Evolutionary conservation across 2,888 invertebrate species (phyloP).

Genomic region (Conops quadrifasciatus): DNA sequence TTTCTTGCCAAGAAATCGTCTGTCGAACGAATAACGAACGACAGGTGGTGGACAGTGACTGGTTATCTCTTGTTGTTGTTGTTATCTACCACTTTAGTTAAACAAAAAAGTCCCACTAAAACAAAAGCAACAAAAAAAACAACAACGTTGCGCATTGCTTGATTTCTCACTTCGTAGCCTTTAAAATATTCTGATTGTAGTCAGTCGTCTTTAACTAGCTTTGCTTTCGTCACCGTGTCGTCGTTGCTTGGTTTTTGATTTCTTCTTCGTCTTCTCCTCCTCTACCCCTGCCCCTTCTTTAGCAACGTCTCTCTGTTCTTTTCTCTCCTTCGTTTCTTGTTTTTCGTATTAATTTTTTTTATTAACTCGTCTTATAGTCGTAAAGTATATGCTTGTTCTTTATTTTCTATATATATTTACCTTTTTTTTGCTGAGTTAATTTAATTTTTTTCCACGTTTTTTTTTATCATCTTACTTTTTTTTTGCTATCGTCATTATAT

Average conservation of each 20-base stretch:
- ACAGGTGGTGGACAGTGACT: no score
- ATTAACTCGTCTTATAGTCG: not conserved
- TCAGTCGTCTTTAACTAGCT: no score
- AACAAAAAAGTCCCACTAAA: no score
- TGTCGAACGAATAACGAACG: no score
- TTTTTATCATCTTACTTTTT: not conserved
- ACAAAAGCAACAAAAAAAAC: no score
- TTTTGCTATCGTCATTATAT: slow-evolving; percentile 18
- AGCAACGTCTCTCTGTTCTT: not conserved
- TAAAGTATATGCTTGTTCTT: not conserved
- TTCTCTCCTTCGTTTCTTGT: not conserved
- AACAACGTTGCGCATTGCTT: no score
- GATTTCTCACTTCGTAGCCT: no score
- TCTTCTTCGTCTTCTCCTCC: no score
- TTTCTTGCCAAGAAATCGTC: no score
- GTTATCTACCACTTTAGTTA: no score
- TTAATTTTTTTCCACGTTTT: slow-evolving; percentile 14
- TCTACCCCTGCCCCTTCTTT: not conserved
- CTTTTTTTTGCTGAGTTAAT: not conserved
- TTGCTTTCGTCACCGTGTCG: not conserved
- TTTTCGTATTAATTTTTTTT: not conserved
- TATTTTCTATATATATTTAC: not conserved
- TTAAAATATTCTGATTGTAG: no score
- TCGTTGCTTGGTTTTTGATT: not conserved
- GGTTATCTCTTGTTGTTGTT: no score